Evolutionary conservation across 1,140 invertebrate species (phyloP), one percentile per base, ranked within the genome.

Genomic region (Philaenus spumarius): DNA sequence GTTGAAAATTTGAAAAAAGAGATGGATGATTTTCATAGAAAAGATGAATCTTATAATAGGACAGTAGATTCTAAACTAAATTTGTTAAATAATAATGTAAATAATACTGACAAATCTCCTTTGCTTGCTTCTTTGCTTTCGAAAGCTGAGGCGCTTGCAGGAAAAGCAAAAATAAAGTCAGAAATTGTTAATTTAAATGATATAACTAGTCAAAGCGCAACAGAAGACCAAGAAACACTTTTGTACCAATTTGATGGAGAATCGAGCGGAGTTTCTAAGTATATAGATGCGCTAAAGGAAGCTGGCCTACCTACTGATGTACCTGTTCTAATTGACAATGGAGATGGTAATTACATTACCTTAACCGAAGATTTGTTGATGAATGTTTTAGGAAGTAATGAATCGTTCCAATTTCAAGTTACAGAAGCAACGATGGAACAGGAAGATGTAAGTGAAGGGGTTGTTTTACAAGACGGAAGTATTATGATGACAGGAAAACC

Each of bases 311-410:
- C 77, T 1, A 77, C 77, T 15, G 75, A 80, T 65, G 64, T 79
- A 20, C 77, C 77, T 2, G 78, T 79, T 61, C 64, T 79, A 3
- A 75, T 78, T 47, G 77, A 80, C 63, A 77, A 75, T 34, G 76
- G 77, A 9, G 76, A 80, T 60, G 77, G 78, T 0, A 77, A 76
- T 1, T 78, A 78, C 54, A 75, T 79, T 5, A 78, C 77, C 42
- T 73, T 80, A 7, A 78, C 77, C 54, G 78, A 78, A 70, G 76
- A 78, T 71, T 74, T 78, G 20, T 69, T 78, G 19, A 69, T 77
- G 51, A 75, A 77, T 17, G 62, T 68, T 60, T 76, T 80, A 71
- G 75, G 76, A 1, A 74, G 76, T 64, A 77, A 76, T 62, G 77
- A 73, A 51, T 74, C 75, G 62, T 74, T 78, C 58, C 76, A 79